Evolutionary conservation across 2,797 vertebrate genomes (phyloP).

Genomic region (Tragelaphus oryx): DNA sequence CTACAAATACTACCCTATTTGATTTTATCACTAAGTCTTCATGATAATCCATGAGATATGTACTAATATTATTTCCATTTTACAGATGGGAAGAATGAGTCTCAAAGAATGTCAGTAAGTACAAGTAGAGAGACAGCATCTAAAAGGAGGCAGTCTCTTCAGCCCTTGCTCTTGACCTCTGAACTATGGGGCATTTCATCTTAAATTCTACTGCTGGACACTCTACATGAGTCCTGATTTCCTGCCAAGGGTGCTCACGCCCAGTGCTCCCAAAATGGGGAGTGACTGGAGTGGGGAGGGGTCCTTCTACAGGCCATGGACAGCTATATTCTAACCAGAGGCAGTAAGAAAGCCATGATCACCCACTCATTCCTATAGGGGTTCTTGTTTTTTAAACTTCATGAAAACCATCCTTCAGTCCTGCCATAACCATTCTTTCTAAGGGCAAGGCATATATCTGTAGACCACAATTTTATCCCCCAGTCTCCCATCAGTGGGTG

Average conservation of each 20-base stretch:
- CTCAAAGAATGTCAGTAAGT: not conserved
- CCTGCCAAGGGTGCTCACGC: not conserved
- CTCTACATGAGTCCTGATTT: not conserved
- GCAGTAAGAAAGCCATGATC: not conserved
- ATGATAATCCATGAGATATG: not conserved
- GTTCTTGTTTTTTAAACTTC: not conserved
- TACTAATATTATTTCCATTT: not conserved
- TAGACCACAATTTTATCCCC: not conserved
- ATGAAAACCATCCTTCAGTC: not conserved
- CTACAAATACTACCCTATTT: not conserved
- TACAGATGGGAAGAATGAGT: not conserved
- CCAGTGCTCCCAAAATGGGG: not conserved
- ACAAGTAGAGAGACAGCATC: not conserved
- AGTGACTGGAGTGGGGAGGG: rapidly evolving
- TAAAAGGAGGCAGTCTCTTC: not conserved
- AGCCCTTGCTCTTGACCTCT: not conserved
- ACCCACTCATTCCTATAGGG: not conserved
- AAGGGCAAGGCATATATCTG: not conserved
- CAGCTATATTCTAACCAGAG: not conserved
- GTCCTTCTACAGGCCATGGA: not conserved
- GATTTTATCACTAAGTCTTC: not conserved
- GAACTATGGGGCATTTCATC: not conserved
- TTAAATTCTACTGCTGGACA: not conserved
- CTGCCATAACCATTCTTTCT: not conserved
- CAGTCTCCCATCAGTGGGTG: not conserved